Percentiles rank a stretch among this genome's conserved stretches.
Evolutionary conservation across 2,797 vertebrate genomes (phyloP).

Genomic region (Platyrinchus mystaceus): DNA sequence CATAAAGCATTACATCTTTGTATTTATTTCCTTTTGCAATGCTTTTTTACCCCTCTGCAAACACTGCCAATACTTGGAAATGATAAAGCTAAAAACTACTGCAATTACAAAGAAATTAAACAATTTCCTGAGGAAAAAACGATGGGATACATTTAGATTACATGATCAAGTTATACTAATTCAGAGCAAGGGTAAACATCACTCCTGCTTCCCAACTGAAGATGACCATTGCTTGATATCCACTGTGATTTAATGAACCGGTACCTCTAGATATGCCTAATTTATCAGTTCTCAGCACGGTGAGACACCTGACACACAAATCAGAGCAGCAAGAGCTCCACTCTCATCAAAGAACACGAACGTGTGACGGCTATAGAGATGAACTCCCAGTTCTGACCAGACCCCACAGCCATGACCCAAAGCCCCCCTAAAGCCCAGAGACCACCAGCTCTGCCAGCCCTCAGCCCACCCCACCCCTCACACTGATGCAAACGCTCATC

Average conservation of each 20-base stretch:
- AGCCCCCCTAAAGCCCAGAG: not conserved
- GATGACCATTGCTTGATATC: not conserved
- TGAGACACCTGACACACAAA: not conserved
- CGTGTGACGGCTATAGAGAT: rapidly evolving
- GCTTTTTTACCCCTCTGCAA: not conserved
- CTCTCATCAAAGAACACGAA: not conserved
- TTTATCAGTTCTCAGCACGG: not conserved
- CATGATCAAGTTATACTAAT: not conserved
- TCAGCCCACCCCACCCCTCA: rapidly evolving
- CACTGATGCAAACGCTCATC: rapidly evolving
- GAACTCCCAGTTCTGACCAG: not conserved
- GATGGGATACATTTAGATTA: not conserved
- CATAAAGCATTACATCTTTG: not conserved
- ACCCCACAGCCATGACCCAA: rapidly evolving
- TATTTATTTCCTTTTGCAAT: constrained; percentile 22
- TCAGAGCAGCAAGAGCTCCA: not conserved
- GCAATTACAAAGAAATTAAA: not conserved
- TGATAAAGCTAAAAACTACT: not conserved
- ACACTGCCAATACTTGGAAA: not conserved
- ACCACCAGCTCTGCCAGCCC: not conserved
- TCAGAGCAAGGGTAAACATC: not conserved
- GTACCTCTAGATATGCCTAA: not conserved
- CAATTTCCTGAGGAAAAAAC: not conserved
- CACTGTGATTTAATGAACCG: not conserved
- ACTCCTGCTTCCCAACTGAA: not conserved